Evolutionary conservation across 2,797 vertebrate genomes (phyloP), one percentile per base, ranked within the genome.

Genomic region (Oophaga sylvatica): DNA sequence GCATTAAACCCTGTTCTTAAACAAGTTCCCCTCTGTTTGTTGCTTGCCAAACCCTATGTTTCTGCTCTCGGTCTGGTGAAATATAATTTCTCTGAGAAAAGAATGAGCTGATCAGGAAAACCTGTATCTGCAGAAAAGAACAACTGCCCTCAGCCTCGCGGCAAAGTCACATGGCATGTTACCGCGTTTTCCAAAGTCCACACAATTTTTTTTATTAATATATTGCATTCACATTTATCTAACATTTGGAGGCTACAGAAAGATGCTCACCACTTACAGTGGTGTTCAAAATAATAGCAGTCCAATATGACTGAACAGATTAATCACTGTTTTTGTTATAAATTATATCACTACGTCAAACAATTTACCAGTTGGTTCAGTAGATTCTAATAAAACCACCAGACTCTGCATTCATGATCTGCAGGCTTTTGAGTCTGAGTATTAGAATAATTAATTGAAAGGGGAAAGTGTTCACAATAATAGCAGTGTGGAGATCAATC

Each of bases 1-100:
- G 81, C 81, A 71, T 70, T 83, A 73, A 63, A 73, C 26, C 81
- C 67, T 57, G 68, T 35, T 57, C 68, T 75, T 73, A 84, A 31
- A 84, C 68, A 59, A 53, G 16, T 75, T 62, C 19, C 56, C 68
- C 56, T 83, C 11, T 73, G 59, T 75, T 41, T 62, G 63, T 53
- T 26, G n/a, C 68, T 75, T 84, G 68, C 68, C 82, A 73, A 20
- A 60, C 59, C 19, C 22, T 71, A 45, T 71, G 29, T 71, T 83
- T 81, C 57, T 71, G 81, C 68, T 62, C 19, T 62, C 6, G 57
- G 56, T 80, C 56, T 80, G 57, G 22, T 60, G 56, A 60, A 31
- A 80, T 62, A 80, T 63, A 59, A 63, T 60, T 35, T 35, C 20
- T 22, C 79, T 80, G 0, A 1, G 31, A 5, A n/a, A 41, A 65